Evolutionary conservation across 2,888 invertebrate species (phyloP).

Genomic region (Acrobasis repandana): DNA sequence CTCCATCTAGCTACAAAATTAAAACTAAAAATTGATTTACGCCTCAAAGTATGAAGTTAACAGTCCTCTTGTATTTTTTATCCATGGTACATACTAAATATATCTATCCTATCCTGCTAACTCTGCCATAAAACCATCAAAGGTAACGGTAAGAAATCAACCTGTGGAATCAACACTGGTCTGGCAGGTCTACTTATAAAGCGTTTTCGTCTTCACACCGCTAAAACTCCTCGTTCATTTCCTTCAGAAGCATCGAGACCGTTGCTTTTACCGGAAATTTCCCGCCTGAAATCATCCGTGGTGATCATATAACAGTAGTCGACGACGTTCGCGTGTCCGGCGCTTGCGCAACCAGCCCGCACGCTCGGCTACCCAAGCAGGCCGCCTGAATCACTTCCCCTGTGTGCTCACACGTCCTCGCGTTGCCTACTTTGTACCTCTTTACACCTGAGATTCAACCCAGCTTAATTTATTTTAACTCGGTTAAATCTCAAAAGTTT

Average conservation of each 20-base stretch:
- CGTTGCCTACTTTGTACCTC: constrained; percentile 39
- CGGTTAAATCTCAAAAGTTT: no score
- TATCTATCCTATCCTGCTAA: no score
- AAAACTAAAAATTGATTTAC: no score
- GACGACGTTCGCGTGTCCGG: constrained; percentile 49
- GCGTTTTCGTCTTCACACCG: neutral
- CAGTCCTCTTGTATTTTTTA: no score
- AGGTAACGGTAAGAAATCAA: no score
- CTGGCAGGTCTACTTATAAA: neutral
- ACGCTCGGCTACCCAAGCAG: constrained; percentile 66
- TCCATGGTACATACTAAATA: no score
- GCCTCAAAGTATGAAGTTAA: no score
- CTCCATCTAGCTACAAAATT: no score
- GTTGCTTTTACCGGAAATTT: constrained; percentile 14
- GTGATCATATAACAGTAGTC: constrained; percentile 12
- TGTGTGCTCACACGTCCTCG: constrained; percentile 73
- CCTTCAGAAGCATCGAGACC: neutral
- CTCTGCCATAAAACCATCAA: no score
- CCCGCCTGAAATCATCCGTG: constrained; percentile 11
- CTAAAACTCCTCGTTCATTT: neutral
- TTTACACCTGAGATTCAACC: constrained; percentile 32
- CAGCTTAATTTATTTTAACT: no score
- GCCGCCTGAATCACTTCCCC: constrained; percentile 74
- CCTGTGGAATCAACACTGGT: no score
- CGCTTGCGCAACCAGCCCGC: constrained; percentile 70